phyloP scores from a whole-genome alignment of 2,113 vertebrate species.

The Phalacrocorax brasilianus region DNA sequence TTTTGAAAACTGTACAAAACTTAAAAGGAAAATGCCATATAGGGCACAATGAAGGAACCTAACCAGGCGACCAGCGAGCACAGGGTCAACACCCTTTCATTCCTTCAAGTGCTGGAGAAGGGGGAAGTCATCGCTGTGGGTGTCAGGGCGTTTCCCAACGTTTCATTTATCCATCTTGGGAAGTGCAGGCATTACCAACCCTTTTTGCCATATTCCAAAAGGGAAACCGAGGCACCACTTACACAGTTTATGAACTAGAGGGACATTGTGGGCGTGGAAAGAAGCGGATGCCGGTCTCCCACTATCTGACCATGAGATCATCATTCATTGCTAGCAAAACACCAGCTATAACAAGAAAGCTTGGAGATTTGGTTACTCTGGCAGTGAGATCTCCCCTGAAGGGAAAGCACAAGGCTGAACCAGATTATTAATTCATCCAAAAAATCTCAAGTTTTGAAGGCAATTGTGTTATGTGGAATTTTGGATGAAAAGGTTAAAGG shows the following conservation, averaged over 20 bases:
- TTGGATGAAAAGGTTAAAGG: background rate
- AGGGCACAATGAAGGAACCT: background rate
- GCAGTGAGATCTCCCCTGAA: background rate
- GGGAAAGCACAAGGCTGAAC: background rate
- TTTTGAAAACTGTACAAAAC: background rate
- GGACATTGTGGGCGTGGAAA: background rate
- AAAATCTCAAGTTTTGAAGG: background rate
- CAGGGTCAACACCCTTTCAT: background rate
- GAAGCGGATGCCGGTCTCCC: accelerated
- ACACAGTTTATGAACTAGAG: background rate
- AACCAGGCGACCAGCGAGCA: accelerated
- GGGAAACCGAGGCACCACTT: background rate
- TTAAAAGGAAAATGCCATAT: background rate
- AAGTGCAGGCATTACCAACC: background rate
- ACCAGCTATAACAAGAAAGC: accelerated
- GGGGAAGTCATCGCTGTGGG: accelerated
- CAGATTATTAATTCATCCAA: background rate
- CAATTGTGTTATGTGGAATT: background rate
- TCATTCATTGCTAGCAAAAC: background rate
- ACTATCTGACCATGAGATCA: accelerated
- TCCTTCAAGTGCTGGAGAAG: background rate
- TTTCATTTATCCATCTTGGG: background rate
- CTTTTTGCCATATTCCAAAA: background rate
- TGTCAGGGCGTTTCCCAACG: background rate
- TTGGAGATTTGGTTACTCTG: background rate